Evolutionary conservation across 2,797 vertebrate genomes (phyloP), one percentile per base, ranked within the genome.

Genomic region (Pogonophryne albipinna): DNA sequence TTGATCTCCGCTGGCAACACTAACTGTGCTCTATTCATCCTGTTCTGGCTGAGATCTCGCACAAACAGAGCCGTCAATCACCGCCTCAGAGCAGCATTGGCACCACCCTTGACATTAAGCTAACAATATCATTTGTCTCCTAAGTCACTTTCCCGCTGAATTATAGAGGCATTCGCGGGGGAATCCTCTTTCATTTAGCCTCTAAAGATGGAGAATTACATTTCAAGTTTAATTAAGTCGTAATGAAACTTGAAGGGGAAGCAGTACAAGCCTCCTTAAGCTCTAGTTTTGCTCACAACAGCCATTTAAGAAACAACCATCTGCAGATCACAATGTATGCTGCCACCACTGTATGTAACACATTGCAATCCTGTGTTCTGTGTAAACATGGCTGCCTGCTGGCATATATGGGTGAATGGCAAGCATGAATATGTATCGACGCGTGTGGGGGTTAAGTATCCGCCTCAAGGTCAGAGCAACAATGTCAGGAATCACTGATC

Each of bases 61-160:
- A 84, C 91, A 90, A 91, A 92, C 90, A 88, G 74, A 91, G 90
- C 91, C 80, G 90, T 93, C 92, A 93, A 82, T 93, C 93, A 91
- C 49, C 17, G 23, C 65, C 74, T 66, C 77, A n/a, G 67, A 79
- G 83, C 9, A 74, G 71, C 78, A 44, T 20, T 77, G 86, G 82
- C 87, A 81, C 85, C 83, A 73, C 86, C 87, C 76, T 78, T 85
- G 87, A 91, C 90, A 88, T 87, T 82, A 84, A 84, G 82, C 85
- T 93, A 90, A 93, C 87, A 89, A 84, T 82, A 82, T 91, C 27
- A 85, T 91, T 90, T 74, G 82, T 87, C 88, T 87, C 78, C 60
- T 63, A 85, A 85, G 87, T 82, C 88, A 74, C 80, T 88, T 89
- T 87, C 70, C 49, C 10, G n/a, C 46, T 58, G 85, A 89, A 83